phyloP scores from a whole-genome alignment of 2,888 invertebrate species.

The Slavum lentiscoides region DNA sequence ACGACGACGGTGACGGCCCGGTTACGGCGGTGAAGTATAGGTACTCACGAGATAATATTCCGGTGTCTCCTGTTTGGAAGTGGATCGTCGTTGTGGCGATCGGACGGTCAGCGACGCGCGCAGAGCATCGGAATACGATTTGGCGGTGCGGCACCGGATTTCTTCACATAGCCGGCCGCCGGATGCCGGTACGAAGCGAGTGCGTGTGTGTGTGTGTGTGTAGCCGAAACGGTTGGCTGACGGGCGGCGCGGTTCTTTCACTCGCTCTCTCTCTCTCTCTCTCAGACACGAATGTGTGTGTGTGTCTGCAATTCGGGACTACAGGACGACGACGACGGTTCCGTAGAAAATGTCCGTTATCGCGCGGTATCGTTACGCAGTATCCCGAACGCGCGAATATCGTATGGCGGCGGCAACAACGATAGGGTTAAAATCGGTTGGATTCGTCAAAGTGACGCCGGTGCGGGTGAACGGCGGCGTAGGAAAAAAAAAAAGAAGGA shows the following conservation, averaged over 20 bases:
- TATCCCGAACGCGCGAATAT: background rate
- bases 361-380: background rate
- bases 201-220: background rate
- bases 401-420: background rate
- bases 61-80: slow-evolving; percentile 6
- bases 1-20: too few relatives aligned
- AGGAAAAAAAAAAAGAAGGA: slow-evolving; percentile 1
- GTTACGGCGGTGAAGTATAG: too few relatives aligned
- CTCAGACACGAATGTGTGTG: slow-evolving; percentile 1
- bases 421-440: slow-evolving; percentile 43
- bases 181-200: background rate
- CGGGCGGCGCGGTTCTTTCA: too few relatives aligned
- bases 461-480: slow-evolving; percentile 1
- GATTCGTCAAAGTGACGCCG: slow-evolving; percentile 43
- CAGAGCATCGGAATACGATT: slow-evolving; percentile 4
- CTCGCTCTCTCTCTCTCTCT: too few relatives aligned
- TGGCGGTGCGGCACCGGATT: background rate
- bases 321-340: slow-evolving; percentile 18
- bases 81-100: background rate
- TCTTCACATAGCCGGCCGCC: slow-evolving; percentile 11
- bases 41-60: slow-evolving; percentile 27
- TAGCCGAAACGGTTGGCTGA: too few relatives aligned
- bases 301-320: background rate
- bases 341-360: slow-evolving; percentile 11
- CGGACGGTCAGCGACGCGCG: background rate